Base-by-base conservation (phyloP, 2,888 invertebrate species). In the Falcaria lacertinaria region DNA sequence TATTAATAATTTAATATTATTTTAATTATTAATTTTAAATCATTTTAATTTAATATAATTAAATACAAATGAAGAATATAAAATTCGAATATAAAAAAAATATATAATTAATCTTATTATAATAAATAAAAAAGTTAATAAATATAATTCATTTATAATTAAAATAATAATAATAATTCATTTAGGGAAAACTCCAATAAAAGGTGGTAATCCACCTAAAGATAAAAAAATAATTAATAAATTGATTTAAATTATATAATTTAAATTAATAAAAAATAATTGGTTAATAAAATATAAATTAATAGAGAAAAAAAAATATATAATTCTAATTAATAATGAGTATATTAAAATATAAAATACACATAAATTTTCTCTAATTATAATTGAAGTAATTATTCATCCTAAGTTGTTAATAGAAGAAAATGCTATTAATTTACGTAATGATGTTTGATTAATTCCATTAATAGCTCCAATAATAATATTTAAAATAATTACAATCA, bases 331-430 rank as follows among this genome's bases (percentile, higher is more conserved):
- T 71, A 90, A 67, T 60, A 90, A 74, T 15, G 69, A 64, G 74
- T 90, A 91, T 56, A 86, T 68, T 34, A 70, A 4, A 62, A 89
- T 83, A 70, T 89, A 90, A 58, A 79, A 72, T 46, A 86, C 44
- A 81, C 85, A 89, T 72, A 88, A 59, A 50, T 69, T 78, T 81
- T 89, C 80, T 53, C 74, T 88, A 57, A 85, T 80, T 70, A 82
- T 63, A 64, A 90, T 67, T 0, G 83, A 62, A 17, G 73, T 59
- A 54, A 91, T 37, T 76, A 91, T 88, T 89, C 92, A 93, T 0
- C 91, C 83, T 77, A 92, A 69, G 68, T 93, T 92, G 72, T 91
- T 92, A 81, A 93, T 91, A 0, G 92, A 92, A 0, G 92, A 93
- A 68, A 86, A 92, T 34, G 90, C 78, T 85, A 92, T 70, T 71